A percentile compares a stretch with the other conserved stretches of the same genome.
Conservation (phyloP, 2,888 invertebrate species). For the Metellina segmentata region DNA sequence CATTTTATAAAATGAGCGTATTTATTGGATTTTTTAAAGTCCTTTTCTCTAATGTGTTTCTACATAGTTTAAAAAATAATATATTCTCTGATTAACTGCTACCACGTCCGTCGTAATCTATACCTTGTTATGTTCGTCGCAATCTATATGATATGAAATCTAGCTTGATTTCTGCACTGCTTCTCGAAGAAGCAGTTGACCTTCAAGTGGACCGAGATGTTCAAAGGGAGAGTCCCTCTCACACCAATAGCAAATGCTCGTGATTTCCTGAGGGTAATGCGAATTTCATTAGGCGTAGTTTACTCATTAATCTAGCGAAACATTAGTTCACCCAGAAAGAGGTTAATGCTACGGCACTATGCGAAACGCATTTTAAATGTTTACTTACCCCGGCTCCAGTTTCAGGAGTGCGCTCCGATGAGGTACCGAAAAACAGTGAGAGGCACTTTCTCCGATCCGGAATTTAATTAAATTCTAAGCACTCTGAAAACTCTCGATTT, state of each 20-base stretch:
- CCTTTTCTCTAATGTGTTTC: too few relatives aligned
- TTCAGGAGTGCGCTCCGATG: constrained; percentile 6
- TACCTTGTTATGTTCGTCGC: too few relatives aligned
- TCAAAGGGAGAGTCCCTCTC: constrained; percentile 44
- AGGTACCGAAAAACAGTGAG: constrained; percentile 61
- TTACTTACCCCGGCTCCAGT: constrained; percentile 38
- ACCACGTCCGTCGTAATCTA: too few relatives aligned
- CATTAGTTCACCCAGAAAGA: constrained; percentile 63
- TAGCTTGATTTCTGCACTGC: too few relatives aligned
- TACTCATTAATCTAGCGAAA: constrained; percentile 71
- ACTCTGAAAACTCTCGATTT: constrained; percentile 69
- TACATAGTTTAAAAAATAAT: too few relatives aligned
- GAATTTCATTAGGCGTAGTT: constrained; percentile 74
- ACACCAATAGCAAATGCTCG: constrained; percentile 64
- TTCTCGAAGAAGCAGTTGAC: not conserved
- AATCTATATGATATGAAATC: too few relatives aligned
- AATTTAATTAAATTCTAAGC: constrained; percentile 74
- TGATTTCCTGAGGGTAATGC: constrained; percentile 75
- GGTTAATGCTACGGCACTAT: constrained; percentile 46
- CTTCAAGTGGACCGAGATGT: constrained; percentile 13
- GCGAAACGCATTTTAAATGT: constrained; percentile 76
- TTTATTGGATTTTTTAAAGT: too few relatives aligned
- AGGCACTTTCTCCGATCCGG: constrained; percentile 26
- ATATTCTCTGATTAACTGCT: too few relatives aligned
- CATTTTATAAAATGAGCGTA: too few relatives aligned